Base-by-base conservation (phyloP, 2,113 vertebrate species). In the Rhynchopsitta pachyrhyncha region DNA sequence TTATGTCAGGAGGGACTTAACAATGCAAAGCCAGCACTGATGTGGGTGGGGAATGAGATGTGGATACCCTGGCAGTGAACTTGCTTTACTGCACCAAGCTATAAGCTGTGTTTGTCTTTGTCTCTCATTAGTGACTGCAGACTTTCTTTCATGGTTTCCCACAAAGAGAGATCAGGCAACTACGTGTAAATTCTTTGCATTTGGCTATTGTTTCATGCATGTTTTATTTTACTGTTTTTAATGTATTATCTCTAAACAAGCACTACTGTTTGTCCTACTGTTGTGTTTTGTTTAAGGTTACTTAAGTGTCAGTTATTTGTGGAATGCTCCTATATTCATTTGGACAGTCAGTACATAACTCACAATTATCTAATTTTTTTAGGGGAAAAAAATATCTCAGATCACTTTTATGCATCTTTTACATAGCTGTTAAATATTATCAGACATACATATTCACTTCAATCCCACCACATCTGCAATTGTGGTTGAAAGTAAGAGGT, bases 401-500 rank as follows among this genome's bases (percentile, higher is more conserved):
- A 82, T 82, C 28, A 77, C 31, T 94, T 88, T 74, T 80, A 66
- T 46, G 35, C 68, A 91, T 92, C 93, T 92, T 84, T 80, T 87
- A 77, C 19, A 2, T 92, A 84, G 64, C 88, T 92, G 93, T 86
- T 92, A 81, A 90, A 81, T 88, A 86, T 63, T 70, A 83, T 71
- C 59, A 71, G 76, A 63, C 53, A 52, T 67, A 59, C 23, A 83
- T 59, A 84, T 22, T 95, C 83, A 62, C 63, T 92, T 93, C 74
- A 94, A 39, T 59, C 37, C 81, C 22, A 53, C 83, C 83, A 94
- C 95, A 93, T 96, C 93, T 96, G 92, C 80, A 91, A 24, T 46
- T 93, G 91, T 97, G 93, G 89, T 74, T 95, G 92, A 94, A 97
- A 97, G 93, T 41, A 94, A 93, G 74, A 96, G n/a, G 59, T 85